Evolutionary conservation across 2,888 invertebrate genomes (phyloP).

Genomic region (Drosophila melanosoma): DNA sequence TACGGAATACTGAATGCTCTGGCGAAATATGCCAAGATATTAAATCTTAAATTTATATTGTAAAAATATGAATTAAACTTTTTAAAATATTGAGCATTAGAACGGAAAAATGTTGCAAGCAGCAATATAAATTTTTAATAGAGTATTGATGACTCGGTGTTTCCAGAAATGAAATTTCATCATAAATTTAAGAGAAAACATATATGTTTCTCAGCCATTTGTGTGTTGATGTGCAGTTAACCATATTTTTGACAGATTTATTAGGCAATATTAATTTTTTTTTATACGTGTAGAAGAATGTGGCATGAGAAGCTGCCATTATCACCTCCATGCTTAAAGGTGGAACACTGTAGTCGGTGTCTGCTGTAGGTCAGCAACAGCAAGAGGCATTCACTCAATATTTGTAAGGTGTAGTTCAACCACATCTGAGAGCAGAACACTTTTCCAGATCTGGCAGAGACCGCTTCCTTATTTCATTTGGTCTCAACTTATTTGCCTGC

Average conservation of each 20-base stretch:
- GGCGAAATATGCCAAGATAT: not conserved
- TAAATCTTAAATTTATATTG: not conserved
- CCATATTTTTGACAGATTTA: conserved; percentile 80
- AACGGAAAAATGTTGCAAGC: not conserved
- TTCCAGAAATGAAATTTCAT: not conserved
- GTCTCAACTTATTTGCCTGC: conserved; percentile 39
- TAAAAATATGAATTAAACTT: not conserved
- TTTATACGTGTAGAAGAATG: conserved; percentile 49
- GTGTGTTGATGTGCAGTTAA: conserved; percentile 58
- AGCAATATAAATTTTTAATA: not conserved
- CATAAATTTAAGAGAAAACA: conserved; percentile 25
- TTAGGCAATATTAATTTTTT: conserved; percentile 76
- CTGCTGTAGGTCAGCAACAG: conserved; percentile 67
- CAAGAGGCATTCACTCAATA: conserved; percentile 13
- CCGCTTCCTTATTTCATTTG: conserved; percentile 7
- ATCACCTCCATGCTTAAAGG: conserved; percentile 54
- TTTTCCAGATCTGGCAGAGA: conserved; percentile 5
- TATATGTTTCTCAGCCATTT: conserved; percentile 38
- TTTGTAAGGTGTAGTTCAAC: conserved; percentile 22
- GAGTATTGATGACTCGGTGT: conserved; percentile 19
- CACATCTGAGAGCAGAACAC: conserved; percentile 4
- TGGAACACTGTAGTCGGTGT: conserved; percentile 9
- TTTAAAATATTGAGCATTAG: not conserved
- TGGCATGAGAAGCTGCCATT: conserved; percentile 62
- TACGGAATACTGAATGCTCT: conserved; percentile 42